A percentile compares a stretch with the other conserved stretches of the same genome.
phyloP scores from a whole-genome alignment of 2,113 vertebrate species.

The Mormoops blainvillei region DNA sequence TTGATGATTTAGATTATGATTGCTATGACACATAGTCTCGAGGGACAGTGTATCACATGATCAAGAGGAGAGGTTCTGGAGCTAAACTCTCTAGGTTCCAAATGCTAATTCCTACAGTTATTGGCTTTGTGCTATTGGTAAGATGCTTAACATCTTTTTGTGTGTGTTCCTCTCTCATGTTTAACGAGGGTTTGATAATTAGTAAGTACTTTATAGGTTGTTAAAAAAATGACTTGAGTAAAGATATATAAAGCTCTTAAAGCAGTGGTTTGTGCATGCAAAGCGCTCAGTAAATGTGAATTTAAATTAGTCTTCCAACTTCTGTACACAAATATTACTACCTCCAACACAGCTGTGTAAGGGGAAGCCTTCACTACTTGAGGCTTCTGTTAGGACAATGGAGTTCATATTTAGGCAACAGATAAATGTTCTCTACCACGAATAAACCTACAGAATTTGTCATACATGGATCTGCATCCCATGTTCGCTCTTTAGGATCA shows the following conservation, averaged over 20 bases:
- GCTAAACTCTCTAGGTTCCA: background rate
- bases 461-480: background rate
- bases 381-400: background rate
- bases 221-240: background rate
- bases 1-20: background rate
- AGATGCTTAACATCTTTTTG: background rate
- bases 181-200: background rate
- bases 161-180: background rate
- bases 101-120: background rate
- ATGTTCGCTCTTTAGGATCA: background rate
- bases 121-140: background rate
- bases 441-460: background rate
- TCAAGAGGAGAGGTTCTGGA: background rate
- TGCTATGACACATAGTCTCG: background rate
- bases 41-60: background rate
- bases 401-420: background rate
- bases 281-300: background rate
- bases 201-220: background rate
- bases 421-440: background rate
- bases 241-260: background rate
- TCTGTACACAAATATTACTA: background rate
- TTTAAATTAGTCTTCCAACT: background rate
- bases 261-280: background rate
- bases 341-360: background rate
- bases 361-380: background rate